A percentile compares a stretch with the other conserved stretches of the same genome.
These are phyloP conservation scores for Calliphora vicina DNA, from an alignment of 1,140 invertebrate genomes.

Conservation along the genomic window DNA sequence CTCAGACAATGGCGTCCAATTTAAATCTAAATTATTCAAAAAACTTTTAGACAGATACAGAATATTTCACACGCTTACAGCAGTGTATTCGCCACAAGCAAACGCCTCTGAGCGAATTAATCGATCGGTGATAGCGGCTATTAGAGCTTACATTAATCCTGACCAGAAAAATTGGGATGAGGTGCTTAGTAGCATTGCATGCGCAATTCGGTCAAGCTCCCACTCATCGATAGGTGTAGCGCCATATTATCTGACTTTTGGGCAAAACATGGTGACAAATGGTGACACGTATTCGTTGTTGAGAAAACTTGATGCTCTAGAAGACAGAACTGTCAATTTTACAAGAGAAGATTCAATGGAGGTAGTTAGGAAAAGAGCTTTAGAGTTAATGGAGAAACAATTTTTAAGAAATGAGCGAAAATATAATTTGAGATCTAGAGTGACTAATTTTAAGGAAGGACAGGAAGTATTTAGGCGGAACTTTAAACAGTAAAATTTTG, in stretches of 20 bases:
- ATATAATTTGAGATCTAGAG: background rate
- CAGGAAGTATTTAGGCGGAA: no score
- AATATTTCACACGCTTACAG: conserved; percentile 21
- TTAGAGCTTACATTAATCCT: conserved; percentile 6
- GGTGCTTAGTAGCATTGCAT: background rate
- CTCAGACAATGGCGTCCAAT: background rate
- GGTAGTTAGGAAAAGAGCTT: background rate
- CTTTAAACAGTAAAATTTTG: no score
- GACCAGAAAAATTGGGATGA: conserved; percentile 28
- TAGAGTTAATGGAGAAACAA: background rate
- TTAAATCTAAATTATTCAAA: conserved; percentile 15
- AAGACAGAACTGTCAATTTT: conserved; percentile 17
- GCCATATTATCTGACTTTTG: background rate
- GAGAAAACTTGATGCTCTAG: background rate
- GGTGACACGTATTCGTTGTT: background rate
- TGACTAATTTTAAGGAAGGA: background rate
- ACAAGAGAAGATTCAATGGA: background rate
- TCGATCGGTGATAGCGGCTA: background rate
- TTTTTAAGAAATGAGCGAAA: background rate
- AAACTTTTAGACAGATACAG: conserved; percentile 8
- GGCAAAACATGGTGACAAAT: conserved; percentile 9
- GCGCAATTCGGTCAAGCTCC: background rate
- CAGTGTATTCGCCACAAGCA: conserved; percentile 28
- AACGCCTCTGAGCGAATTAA: background rate
- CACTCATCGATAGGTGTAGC: background rate